Conservation (phyloP, 2,888 invertebrate species). For the Linyphia triangularis region DNA sequence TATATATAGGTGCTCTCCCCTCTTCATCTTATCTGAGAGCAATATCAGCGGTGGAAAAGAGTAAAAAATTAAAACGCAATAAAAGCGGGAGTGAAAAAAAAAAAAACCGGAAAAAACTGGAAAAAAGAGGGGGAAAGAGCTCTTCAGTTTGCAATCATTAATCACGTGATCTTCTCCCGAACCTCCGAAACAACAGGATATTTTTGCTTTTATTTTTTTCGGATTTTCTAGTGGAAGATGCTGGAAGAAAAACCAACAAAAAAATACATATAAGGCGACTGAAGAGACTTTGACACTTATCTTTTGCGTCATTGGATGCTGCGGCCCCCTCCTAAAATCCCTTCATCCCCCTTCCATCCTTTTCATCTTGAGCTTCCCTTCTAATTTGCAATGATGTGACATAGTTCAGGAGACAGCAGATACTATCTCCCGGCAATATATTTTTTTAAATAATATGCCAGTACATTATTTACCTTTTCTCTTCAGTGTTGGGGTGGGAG, state of each 20-base stretch:
- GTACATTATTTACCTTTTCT: constrained; percentile 73
- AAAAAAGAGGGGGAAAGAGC: constrained; percentile 60
- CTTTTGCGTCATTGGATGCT: constrained; percentile 74
- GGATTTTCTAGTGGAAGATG: constrained; percentile 44
- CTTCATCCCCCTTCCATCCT: constrained; percentile 46
- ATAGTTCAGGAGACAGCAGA: constrained; percentile 62
- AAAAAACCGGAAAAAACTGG: constrained; percentile 48
- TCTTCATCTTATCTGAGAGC: constrained; percentile 51
- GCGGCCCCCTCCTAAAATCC: constrained; percentile 15
- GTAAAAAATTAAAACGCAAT: constrained; percentile 69
- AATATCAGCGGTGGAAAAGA: constrained; percentile 52
- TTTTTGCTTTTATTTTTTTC: constrained; percentile 64
- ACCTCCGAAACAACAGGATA: constrained; percentile 71
- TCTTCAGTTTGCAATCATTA: constrained; percentile 74
- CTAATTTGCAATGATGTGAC: constrained; percentile 74
- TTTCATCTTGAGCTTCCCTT: constrained; percentile 70
- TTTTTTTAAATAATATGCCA: constrained; percentile 74
- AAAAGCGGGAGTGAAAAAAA: constrained; percentile 44
- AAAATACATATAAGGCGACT: constrained; percentile 43
- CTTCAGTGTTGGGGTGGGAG: constrained; percentile 10
- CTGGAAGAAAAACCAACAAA: constrained; percentile 11
- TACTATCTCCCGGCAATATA: constrained; percentile 57
- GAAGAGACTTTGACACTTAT: constrained; percentile 74
- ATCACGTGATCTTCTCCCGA: constrained; percentile 71
- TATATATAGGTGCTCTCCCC: constrained; percentile 41